A percentile compares a stretch with the other conserved stretches of the same genome.
Evolutionary conservation across 2,113 vertebrate species (phyloP).

Genomic region (Hippocampus mohnikei): DNA sequence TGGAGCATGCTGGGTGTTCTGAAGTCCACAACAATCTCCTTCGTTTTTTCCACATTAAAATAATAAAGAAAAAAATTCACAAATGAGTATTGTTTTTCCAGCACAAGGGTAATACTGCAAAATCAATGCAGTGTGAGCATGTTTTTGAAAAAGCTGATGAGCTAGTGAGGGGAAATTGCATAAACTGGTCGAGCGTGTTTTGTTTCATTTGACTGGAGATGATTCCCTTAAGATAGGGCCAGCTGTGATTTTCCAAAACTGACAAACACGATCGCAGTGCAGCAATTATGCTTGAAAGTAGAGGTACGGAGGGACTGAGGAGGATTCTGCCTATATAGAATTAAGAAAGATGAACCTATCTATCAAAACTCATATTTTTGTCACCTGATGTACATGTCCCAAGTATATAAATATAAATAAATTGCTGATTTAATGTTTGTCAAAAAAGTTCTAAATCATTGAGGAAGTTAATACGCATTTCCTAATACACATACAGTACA

Average conservation of each 20-base stretch:
- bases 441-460: too few relatives aligned
- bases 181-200: background rate
- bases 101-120: background rate
- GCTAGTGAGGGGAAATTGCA: background rate
- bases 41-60: too few relatives aligned
- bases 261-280: conserved; percentile 23
- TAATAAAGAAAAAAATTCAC: too few relatives aligned
- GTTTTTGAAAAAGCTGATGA: background rate
- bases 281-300: conserved; percentile 12
- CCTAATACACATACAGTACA: too few relatives aligned
- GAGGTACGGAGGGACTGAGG: background rate
- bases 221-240: conserved; percentile 10
- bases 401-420: background rate
- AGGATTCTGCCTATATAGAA: background rate
- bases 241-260: conserved; percentile 26
- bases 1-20: too few relatives aligned
- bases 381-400: background rate
- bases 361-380: background rate
- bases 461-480: too few relatives aligned
- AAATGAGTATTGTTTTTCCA: background rate
- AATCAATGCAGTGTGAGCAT: background rate
- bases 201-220: background rate
- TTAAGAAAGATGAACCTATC: background rate
- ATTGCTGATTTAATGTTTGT: too few relatives aligned
- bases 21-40: too few relatives aligned